Conservation (phyloP, 1,140 invertebrate genomes). For the Bathynomus jamesi region DNA sequence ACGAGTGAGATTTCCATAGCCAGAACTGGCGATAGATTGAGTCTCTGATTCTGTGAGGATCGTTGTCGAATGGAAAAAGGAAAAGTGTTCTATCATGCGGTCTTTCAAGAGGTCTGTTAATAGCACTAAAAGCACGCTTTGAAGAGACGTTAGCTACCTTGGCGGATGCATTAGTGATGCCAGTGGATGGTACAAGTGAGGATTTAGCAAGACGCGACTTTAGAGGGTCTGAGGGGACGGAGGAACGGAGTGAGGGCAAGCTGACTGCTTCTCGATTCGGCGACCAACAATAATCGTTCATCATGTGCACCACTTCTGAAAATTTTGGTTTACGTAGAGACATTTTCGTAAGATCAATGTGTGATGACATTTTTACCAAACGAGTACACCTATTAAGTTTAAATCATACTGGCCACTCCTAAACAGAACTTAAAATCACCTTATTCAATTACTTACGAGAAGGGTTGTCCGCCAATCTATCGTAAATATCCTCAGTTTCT, state of each 20-base stretch:
- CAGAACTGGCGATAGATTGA: slow-evolving; percentile 19
- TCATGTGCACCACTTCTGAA: slow-evolving; percentile 31
- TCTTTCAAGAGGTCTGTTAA: slow-evolving; percentile 15
- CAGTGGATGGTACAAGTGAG: slow-evolving; percentile 28
- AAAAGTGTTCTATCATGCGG: too few species aligned
- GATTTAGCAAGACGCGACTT: slow-evolving; percentile 30
- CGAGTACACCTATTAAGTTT: too few species aligned
- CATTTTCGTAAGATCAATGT: too few species aligned
- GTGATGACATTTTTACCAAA: too few species aligned
- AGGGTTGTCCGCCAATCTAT: slow-evolving; percentile 50
- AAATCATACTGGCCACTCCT: too few species aligned
- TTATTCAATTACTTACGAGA: slow-evolving; percentile 38
- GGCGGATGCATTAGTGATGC: slow-evolving; percentile 20
- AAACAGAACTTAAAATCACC: too few species aligned
- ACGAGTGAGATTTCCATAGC: slow-evolving; percentile 27
- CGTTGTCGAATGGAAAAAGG: background rate
- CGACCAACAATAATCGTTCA: slow-evolving; percentile 27
- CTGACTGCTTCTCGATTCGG: slow-evolving; percentile 19
- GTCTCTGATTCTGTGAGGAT: background rate
- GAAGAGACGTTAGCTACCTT: slow-evolving; percentile 29
- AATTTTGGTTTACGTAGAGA: too few species aligned
- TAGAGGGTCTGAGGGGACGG: slow-evolving; percentile 24
- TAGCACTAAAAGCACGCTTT: slow-evolving; percentile 20
- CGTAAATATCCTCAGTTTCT: slow-evolving; percentile 55
- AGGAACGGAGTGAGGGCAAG: slow-evolving; percentile 14